A percentile compares a stretch with the other conserved stretches of the same genome.
phyloP scores from a whole-genome alignment of 2,113 vertebrate genomes.

The Isurus oxyrinchus region DNA sequence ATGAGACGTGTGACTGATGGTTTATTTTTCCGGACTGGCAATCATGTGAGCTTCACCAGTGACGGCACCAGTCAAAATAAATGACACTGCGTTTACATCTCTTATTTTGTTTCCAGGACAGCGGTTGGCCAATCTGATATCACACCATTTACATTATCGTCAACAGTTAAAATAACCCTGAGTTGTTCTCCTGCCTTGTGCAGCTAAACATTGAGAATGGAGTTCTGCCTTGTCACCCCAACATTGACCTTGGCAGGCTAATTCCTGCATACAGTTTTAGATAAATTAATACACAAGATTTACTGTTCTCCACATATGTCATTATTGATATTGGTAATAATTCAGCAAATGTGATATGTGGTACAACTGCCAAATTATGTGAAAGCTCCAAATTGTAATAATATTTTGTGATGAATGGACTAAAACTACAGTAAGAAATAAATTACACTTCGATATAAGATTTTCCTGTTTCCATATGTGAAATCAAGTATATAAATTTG shows the following conservation, averaged over 20 bases:
- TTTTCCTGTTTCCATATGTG: not conserved
- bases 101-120: not conserved
- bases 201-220: not conserved
- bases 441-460: not conserved
- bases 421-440: not conserved
- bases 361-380: not conserved
- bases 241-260: not conserved
- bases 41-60: no score
- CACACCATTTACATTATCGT: not conserved
- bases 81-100: no score
- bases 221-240: not conserved
- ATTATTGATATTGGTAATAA: not conserved
- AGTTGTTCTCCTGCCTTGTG: not conserved
- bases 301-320: not conserved
- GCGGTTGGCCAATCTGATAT: not conserved
- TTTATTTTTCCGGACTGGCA: no score
- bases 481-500: conserved; percentile 5
- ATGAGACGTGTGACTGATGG: no score
- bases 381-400: not conserved
- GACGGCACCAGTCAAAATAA: no score
- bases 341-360: not conserved
- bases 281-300: not conserved
- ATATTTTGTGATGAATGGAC: not conserved
- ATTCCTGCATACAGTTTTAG: not conserved
- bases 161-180: not conserved